Evolutionary conservation across 2,113 vertebrate genomes (phyloP), one percentile per base, ranked within the genome.

Genomic region (Candoia aspera): DNA sequence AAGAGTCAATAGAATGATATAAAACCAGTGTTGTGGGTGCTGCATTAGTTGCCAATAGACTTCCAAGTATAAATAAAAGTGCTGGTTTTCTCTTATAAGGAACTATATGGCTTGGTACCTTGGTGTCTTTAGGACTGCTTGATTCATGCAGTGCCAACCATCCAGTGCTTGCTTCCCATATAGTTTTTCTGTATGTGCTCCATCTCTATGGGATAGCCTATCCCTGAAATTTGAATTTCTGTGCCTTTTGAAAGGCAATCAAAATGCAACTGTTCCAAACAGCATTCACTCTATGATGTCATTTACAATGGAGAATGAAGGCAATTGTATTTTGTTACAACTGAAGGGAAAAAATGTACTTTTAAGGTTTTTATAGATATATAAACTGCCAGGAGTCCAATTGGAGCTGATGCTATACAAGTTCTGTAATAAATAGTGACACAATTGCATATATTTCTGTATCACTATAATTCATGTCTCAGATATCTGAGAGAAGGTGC

Each of bases 361-460:
- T 79, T 79, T 10, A 33, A 42, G 73, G 9, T 79, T 79, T 79
- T 21, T 79, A 37, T 79, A 79, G 42, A 33, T 42, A 79, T 79
- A 79, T 79, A 79, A 79, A 42, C 73, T 42, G 33, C 6, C 73
- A 79, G 21, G 8, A 79, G 73, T 33, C 33, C 33, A 42, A 42
- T 42, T 79, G 33, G 73, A 79, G 33, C 17, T 42, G 33, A 79
- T 21, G 73, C 21, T 84, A 12, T 84, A 53, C 29, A 21, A 37
- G 84, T 64, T 58, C 15, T 21, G 24, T 55, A n/a, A 55, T n/a
- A 26, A 15, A 46, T 49, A 2, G 54, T 49, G 57, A 84, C 83
- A 54, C 29, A 33, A 37, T 60, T 79, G 46, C 26, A 93, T 87
- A 90, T 90, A 93, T 53, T 84, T 53, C 94, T 85, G 15, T 58